Conservation (phyloP, 2,113 vertebrate species). For the Motacilla alba region DNA sequence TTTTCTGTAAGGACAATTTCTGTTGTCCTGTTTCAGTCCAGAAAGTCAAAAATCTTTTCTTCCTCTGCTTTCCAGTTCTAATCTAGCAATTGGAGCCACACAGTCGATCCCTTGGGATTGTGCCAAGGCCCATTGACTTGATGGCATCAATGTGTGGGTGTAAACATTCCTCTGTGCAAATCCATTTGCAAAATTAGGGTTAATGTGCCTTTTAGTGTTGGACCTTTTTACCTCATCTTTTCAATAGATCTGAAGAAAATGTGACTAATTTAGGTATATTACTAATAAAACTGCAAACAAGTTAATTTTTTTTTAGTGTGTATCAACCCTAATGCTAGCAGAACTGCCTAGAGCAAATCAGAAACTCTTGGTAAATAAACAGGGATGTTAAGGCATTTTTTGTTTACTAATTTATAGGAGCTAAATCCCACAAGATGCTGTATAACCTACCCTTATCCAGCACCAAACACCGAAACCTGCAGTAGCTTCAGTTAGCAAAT, state of each 20-base stretch:
- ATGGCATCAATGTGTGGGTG: background rate
- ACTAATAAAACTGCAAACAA: background rate
- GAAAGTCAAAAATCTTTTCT: background rate
- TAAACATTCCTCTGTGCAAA: background rate
- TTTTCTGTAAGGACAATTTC: background rate
- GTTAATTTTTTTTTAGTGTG: background rate
- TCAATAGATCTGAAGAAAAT: background rate
- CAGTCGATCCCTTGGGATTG: background rate
- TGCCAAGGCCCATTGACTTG: background rate
- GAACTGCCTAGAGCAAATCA: constrained; percentile 19
- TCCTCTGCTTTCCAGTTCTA: background rate
- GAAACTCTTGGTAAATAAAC: constrained; percentile 6
- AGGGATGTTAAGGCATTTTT: background rate
- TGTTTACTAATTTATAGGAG: background rate
- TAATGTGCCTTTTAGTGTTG: background rate
- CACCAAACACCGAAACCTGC: background rate
- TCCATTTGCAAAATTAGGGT: background rate
- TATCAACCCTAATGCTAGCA: background rate
- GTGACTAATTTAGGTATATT: background rate
- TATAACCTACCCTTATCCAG: background rate
- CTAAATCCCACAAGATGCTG: background rate
- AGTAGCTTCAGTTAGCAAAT: background rate
- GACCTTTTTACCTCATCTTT: background rate
- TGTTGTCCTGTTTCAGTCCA: background rate
- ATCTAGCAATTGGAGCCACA: rapidly evolving